Base-by-base conservation (phyloP, 2,888 invertebrate genomes). In the Rhogogaster chlorosoma region DNA sequence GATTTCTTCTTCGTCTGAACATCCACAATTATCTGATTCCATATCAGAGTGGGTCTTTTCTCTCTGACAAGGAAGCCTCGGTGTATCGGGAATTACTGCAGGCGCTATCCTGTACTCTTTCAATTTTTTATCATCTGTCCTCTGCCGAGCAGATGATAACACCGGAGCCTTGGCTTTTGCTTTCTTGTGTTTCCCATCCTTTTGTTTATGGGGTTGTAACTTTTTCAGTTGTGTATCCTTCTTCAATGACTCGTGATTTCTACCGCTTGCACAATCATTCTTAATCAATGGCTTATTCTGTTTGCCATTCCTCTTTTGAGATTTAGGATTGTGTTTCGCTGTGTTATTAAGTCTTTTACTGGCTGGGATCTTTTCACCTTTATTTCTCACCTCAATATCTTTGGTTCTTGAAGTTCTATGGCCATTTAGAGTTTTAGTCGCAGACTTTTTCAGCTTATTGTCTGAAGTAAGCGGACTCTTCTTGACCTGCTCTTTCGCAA, bases 71-170 rank as follows among this genome's bases (percentile, higher is more conserved):
- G 57, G 75, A 49, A 26, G 83, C 7, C 78, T 53, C 26, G 84
- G 73, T 18, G 87, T 77, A 75, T 87, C 85, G 5, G 89, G 87
- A 49, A 88, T 70, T 18, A 86, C 32, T 9, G 83, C 87, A 61
- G 90, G 90, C 86, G 87, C 87, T 86, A 90, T 88, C 88, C 89
- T 88, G 90, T 89, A 91, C 88, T 88, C 90, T 89, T 89, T 90
- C 89, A 89, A 92, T 88, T 88, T 89, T 90, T 86, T 85, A 88
- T 85, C 88, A 88, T 87, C 84, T 3, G 18, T 49, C 49, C 18
- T 18, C 18, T 53, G 53, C 53, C n/a, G 53, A 84, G 85, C 85
- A 84, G 87, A 86, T 85, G 87, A 86, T 85, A 86, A 87, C 86
- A 53, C 12, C 18, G 7, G 29, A 53, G 49, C n/a, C 26, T 53